Evolutionary conservation across 2,888 invertebrate genomes (phyloP), one percentile per base, ranked within the genome.

Genomic region (Agrochola circellaris): DNA sequence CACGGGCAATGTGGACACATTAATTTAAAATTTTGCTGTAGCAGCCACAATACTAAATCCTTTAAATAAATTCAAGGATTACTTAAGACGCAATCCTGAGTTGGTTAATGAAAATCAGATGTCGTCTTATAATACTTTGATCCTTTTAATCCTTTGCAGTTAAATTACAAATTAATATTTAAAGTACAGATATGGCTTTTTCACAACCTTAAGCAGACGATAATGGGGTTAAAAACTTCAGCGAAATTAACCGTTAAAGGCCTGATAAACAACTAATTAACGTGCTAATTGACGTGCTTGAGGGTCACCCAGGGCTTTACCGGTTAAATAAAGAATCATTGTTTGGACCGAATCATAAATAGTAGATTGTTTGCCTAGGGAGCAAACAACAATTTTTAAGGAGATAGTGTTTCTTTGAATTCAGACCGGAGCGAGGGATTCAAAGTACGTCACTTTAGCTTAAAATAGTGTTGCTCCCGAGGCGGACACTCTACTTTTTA

Each of bases 71-170:
- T 75, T 81, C 23, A 65, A 79, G 62, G 68, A 66, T 74, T 61
- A 75, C 65, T 51, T 54, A 65, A 79, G 42, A 58, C 58, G 20
- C 61, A 73, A 73, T 62, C 34, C 56, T 61, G 75, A 77, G 20
- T 70, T 64, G 65, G 45, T 79, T 77, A 86, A 86, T 84, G 82
- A 78, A 73, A 84, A 56, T 85, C 84, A 67, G 82, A 82, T 84
- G 82, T 68, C 65, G 54, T 67, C 69, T 78, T 68, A 71, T 79
- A 71, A 85, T 77, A 77, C 73, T 72, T 74, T 76, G 56, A 79
- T 78, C 78, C 73, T 58, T 81, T 81, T 58, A 75, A 83, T 67
- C 54, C 70, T 81, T 62, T 73, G 42, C 74, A 72, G 51, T 78
- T 73, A 45, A 81, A 78, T 77, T 61, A 48, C 34, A n/a, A 73